Evolutionary conservation across 92 coral and sea anemone species (phyloP), one percentile per base, ranked within the genome.

Genomic region (Parazoanthus atlanticus): DNA sequence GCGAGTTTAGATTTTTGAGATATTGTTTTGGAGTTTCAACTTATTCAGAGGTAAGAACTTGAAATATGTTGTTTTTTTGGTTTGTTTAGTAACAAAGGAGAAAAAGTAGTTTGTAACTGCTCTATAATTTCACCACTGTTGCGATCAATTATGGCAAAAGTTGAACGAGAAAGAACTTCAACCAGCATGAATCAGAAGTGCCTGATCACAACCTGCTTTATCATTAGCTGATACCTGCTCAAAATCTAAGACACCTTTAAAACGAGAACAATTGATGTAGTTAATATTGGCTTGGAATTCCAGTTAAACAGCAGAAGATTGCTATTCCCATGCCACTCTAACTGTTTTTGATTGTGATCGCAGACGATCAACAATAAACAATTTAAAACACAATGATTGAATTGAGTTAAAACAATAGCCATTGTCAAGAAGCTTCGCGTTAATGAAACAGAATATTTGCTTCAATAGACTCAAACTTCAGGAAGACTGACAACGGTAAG

Each of bases 161-260:
- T 30, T 73, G 77, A 72, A 28, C 16, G 77, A 1, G 19, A 31
- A 13, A 36, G 77, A 73, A 17, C 38, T 23, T 32, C n/a, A 31
- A 73, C 23, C 33, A 73, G 77, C 38, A 19, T n/a, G 26, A 38
- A 8, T 31, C 43, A 23, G 38, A 38, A 73, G 33, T 38, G 30
- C 43, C 77, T 13, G 38, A 73, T 31, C 8, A 73, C n/a, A 23
- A 73, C 40, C 77, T 10, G 77, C 13, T 23, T 30, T 30, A 3
- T 29, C 77, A 73, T 73, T 73, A 38, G 33, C 12, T 19, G 38
- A 73, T 38, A 73, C 77, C 77, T 73, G 77, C 77, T 32, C 41
- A 52, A 21, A 73, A 38, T 32, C 11, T 73, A 12, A 73, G 77
- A 73, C 21, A 31, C 77, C 38, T 72, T 73, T 30, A 73, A 38